Percentiles rank a stretch among this genome's conserved stretches.
Evolutionary conservation across 2,888 invertebrate species (phyloP).

Genomic region (Cephus sareptanus): DNA sequence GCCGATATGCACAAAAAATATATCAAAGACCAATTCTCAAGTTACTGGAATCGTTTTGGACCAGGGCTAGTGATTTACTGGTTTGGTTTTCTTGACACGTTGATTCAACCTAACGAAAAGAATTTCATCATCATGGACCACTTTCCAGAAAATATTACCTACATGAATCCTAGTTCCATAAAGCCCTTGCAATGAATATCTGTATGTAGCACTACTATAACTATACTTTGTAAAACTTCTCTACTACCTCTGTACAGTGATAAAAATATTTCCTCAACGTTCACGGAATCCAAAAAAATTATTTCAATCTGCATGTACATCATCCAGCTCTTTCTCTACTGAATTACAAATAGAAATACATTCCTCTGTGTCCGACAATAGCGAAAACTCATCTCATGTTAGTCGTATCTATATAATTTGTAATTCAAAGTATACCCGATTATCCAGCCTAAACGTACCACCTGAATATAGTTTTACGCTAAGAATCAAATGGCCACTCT

Average conservation of each 20-base stretch:
- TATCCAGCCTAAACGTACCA: background rate
- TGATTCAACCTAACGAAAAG: constrained; percentile 67
- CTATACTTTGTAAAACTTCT: background rate
- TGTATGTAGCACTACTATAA: background rate
- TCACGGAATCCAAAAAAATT: background rate
- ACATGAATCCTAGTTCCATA: constrained; percentile 52
- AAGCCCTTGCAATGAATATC: constrained; percentile 2
- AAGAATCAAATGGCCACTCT: background rate
- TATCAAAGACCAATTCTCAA: constrained; percentile 84
- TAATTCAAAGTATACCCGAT: background rate
- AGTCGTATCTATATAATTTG: background rate
- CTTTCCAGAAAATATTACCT: constrained; percentile 74
- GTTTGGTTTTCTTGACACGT: constrained; percentile 85
- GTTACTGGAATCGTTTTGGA: constrained; percentile 95
- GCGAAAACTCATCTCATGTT: background rate
- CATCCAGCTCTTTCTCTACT: background rate
- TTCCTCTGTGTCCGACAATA: background rate
- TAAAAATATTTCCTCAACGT: background rate
- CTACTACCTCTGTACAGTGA: background rate
- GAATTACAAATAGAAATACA: background rate
- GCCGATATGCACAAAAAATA: constrained; percentile 83
- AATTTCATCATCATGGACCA: constrained; percentile 72
- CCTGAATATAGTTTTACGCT: background rate
- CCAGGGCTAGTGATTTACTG: constrained; percentile 95
- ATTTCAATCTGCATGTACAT: background rate